These are phyloP conservation scores for Spondyliosoma cantharus DNA, from an alignment of 2,797 vertebrate genomes.

Conservation along the genomic window DNA sequence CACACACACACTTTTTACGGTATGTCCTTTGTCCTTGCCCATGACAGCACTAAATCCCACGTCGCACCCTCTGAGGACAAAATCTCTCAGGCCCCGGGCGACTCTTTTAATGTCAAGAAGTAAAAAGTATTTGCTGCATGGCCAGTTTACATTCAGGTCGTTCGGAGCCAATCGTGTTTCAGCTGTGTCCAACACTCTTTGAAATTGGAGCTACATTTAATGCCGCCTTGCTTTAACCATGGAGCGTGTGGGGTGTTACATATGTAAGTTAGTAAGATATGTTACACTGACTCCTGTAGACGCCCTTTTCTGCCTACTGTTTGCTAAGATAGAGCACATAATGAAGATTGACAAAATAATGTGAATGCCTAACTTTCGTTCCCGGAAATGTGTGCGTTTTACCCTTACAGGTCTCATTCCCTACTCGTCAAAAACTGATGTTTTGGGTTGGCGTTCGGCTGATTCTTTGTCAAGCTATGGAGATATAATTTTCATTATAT, in stretches of 20 bases:
- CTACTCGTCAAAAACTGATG: too few species aligned
- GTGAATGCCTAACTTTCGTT: neutral
- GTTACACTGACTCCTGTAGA: too few species aligned
- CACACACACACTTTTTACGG: neutral
- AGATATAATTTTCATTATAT: neutral
- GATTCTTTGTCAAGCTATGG: neutral
- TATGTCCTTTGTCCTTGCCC: conserved; percentile 31
- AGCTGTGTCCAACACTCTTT: conserved; percentile 21
- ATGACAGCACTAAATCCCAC: conserved; percentile 27
- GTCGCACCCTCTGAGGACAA: conserved; percentile 5
- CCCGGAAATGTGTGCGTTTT: neutral
- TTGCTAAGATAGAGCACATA: neutral
- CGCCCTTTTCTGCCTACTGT: too few species aligned
- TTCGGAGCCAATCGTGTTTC: conserved; percentile 24
- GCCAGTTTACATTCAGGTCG: conserved; percentile 29
- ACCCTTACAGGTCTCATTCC: neutral
- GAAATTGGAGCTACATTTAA: conserved; percentile 37
- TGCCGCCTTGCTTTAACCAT: neutral
- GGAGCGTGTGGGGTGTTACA: neutral
- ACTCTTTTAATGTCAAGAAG: conserved; percentile 54
- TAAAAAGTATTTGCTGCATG: conserved; percentile 34
- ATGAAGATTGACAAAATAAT: neutral
- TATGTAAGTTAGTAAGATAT: neutral
- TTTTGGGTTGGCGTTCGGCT: too few species aligned
- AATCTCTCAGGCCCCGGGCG: conserved; percentile 31